Base-by-base conservation (phyloP, 1,140 invertebrate species). In the Drosophila busckii region DNA sequence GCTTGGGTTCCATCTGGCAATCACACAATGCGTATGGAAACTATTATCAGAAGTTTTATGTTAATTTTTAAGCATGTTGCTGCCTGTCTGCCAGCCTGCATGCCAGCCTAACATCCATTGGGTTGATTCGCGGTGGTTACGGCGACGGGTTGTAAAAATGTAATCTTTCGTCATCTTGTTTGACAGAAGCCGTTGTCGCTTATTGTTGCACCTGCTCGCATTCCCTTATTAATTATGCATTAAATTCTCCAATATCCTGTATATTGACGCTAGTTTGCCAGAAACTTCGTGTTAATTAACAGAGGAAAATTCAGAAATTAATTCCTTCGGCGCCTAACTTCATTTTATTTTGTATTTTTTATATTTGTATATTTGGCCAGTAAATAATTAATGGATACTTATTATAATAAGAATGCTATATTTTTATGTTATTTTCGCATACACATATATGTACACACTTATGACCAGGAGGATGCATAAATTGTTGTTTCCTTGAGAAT, bases 11-110 rank as follows among this genome's bases (percentile, higher is more conserved):
- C 34, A 29, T 15, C 23, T 28, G 49, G 38, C 64, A 69, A 73
- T 76, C 50, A 50, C 60, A 75, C 67, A 71, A 56, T 70, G 70
- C 67, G 67, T 28, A 69, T 56, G 54, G 46, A 68, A 80, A 80
- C 73, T 82, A 82, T 82, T 82, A 83, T 82, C 76, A 82, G 40
- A 82, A 82, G 69, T 82, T 82, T 82, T 82, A 82, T 82, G 75
- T 82, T 75, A 82, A 82, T 83, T 82, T 75, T 69, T 64, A 82
- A 82, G 55, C 70, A 75, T 82, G 75, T 82, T 62, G 56, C 56
- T 54, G 66, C 23, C 44, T 53, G 50, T 23, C 54, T 59, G 35
- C 20, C 17, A 12, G 45, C 12, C 20, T 48, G 20, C 10, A 2
- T 28, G 23, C 15, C 25, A 19, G 25, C 46, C 34, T 34, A 71